These are phyloP conservation scores for Macropis europaea DNA, from an alignment of 2,888 invertebrate genomes.

Conservation along the genomic window DNA sequence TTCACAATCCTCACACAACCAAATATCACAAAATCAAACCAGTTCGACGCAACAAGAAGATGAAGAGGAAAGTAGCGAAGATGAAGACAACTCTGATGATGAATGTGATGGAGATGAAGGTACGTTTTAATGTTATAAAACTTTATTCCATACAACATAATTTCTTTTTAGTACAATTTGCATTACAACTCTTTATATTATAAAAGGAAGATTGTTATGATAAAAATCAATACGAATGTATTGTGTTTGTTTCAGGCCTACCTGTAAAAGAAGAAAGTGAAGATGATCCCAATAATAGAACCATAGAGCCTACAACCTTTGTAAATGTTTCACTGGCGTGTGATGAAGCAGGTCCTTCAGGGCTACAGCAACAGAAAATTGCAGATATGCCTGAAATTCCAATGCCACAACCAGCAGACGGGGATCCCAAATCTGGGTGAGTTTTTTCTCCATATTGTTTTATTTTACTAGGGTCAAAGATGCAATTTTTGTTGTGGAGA, in stretches of 20 bases:
- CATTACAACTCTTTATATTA: neutral
- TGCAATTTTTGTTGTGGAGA: slow-evolving; percentile 75
- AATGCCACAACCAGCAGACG: slow-evolving; percentile 71
- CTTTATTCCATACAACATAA: neutral
- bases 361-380: slow-evolving; percentile 78
- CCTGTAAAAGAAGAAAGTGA: slow-evolving; percentile 78
- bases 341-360: slow-evolving; percentile 79
- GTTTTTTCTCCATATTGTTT: slow-evolving; percentile 67
- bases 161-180: neutral
- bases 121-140: slow-evolving; percentile 27
- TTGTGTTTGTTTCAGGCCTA: slow-evolving; percentile 64
- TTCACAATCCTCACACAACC: slow-evolving; percentile 70
- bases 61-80: slow-evolving; percentile 74
- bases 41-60: slow-evolving; percentile 69
- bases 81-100: slow-evolving; percentile 76
- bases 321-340: slow-evolving; percentile 77
- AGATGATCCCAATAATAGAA: slow-evolving; percentile 72
- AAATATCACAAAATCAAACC: slow-evolving; percentile 70
- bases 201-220: neutral
- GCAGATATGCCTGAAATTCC: slow-evolving; percentile 75
- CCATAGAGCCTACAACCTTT: slow-evolving; percentile 76
- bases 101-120: slow-evolving; percentile 77
- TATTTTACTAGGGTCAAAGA: slow-evolving; percentile 73
- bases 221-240: neutral
- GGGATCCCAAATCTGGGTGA: slow-evolving; percentile 79